These are phyloP conservation scores for Vanessa tameamea DNA, from an alignment of 1,140 invertebrate genomes.

Conservation along the genomic window DNA sequence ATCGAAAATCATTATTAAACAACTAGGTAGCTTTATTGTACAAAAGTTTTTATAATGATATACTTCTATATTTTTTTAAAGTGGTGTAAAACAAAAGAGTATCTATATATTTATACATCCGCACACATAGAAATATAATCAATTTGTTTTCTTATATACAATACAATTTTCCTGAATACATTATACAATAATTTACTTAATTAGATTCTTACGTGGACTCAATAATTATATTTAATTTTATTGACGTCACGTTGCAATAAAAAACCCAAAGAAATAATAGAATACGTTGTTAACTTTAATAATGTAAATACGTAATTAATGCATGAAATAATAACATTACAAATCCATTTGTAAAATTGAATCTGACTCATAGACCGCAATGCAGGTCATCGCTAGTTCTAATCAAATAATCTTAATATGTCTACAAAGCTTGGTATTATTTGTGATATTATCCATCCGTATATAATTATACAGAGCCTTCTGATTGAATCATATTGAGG, in stretches of 20 bases:
- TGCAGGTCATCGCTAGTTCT: neutral
- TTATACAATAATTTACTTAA: neutral
- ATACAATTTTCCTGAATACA: neutral
- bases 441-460: neutral
- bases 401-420: constrained; percentile 15
- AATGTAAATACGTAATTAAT: constrained; percentile 26
- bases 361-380: constrained; percentile 30
- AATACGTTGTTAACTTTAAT: constrained; percentile 16
- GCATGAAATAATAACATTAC: constrained; percentile 28
- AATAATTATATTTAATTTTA: neutral
- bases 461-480: neutral
- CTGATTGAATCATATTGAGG: too few species aligned
- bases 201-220: neutral
- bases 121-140: too few species aligned
- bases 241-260: neutral
- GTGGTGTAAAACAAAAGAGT: too few species aligned
- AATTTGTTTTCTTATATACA: too few species aligned
- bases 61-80: too few species aligned
- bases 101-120: too few species aligned
- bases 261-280: constrained; percentile 10
- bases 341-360: constrained; percentile 34
- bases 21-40: too few species aligned
- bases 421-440: neutral
- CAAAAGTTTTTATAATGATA: too few species aligned
- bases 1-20: too few species aligned